phyloP scores from a whole-genome alignment of 1,140 invertebrate genomes.

The Bombus superbus region DNA sequence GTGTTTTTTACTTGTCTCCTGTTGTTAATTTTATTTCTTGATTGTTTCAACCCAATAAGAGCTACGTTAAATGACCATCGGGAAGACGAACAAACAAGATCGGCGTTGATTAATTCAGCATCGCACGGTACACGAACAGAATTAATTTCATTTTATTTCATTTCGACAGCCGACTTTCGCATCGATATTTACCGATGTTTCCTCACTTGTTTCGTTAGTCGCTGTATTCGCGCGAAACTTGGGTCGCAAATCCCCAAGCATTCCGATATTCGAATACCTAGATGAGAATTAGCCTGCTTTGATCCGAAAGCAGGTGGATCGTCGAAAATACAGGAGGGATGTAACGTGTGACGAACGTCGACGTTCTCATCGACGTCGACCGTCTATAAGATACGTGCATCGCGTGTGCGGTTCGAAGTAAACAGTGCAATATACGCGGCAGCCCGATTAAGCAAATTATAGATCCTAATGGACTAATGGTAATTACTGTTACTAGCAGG shows the following conservation, averaged over 20 bases:
- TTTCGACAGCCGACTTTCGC: too few species aligned
- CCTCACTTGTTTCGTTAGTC: background rate
- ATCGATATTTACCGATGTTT: background rate
- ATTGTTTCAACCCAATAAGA: background rate
- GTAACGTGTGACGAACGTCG: background rate
- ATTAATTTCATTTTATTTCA: slow-evolving; percentile 2
- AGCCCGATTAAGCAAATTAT: slow-evolving; percentile 62
- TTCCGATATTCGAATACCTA: background rate
- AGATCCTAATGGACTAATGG: slow-evolving; percentile 66
- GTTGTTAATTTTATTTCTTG: background rate
- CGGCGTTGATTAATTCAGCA: background rate
- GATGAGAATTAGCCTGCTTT: background rate
- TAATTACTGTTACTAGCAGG: slow-evolving; percentile 51
- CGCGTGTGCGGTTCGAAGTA: slow-evolving; percentile 15
- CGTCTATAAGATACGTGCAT: background rate
- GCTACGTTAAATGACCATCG: background rate
- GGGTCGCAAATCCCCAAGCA: background rate
- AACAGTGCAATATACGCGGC: slow-evolving; percentile 34
- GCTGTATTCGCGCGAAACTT: background rate
- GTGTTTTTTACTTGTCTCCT: background rate
- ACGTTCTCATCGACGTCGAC: background rate
- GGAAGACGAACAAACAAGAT: background rate
- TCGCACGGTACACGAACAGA: background rate
- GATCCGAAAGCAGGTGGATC: background rate
- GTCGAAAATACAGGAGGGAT: background rate